phyloP scores from a whole-genome alignment of 2,113 vertebrate species.

The Origma solitaria region DNA sequence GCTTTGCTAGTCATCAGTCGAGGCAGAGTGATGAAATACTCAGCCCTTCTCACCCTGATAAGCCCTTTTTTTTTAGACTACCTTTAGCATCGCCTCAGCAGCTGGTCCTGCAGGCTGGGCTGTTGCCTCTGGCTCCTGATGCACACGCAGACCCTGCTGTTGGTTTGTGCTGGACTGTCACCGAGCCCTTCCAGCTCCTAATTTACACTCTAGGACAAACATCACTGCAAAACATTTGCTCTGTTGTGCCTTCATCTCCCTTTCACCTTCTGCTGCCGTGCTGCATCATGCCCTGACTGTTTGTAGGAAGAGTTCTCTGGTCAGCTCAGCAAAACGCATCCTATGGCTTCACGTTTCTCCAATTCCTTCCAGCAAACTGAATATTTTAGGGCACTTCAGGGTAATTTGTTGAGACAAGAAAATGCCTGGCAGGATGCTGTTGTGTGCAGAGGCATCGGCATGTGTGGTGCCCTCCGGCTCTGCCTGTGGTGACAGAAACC shows the following conservation, averaged over 20 bases:
- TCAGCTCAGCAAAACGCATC: neutral
- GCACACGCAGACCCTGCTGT: neutral
- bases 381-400: neutral
- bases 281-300: rapidly evolving
- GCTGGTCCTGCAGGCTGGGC: neutral
- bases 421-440: neutral
- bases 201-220: neutral
- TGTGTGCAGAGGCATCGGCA: neutral
- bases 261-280: neutral
- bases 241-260: neutral
- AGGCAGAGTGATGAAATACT: neutral
- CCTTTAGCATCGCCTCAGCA: neutral
- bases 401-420: neutral
- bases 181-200: neutral
- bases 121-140: rapidly evolving
- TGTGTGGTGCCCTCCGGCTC: neutral
- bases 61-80: constrained; percentile 19
- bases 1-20: neutral
- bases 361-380: neutral
- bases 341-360: neutral
- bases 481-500: neutral
- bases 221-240: neutral
- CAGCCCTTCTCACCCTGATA: neutral
- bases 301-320: neutral
- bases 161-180: neutral